These are phyloP conservation scores for Fulmarus glacialis DNA, from an alignment of 2,113 vertebrate species.

Conservation along the genomic window DNA sequence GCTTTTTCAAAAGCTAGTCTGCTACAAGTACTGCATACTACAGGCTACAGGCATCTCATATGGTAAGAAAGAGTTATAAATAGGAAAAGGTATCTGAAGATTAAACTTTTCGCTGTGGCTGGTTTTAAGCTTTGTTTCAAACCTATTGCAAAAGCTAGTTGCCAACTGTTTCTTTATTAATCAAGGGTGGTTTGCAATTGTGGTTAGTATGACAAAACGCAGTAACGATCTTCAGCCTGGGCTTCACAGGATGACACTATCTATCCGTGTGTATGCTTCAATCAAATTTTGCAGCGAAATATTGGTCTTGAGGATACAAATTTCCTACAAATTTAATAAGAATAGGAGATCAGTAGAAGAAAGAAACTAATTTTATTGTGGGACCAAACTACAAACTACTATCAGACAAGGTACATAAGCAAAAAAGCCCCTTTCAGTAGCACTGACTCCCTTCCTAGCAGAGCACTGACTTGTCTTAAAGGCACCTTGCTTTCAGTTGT, in stretches of 20 bases:
- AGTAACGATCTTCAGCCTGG: background rate
- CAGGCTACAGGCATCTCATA: background rate
- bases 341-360: background rate
- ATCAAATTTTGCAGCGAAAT: background rate
- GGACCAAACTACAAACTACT: background rate
- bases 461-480: background rate
- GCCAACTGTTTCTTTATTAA: background rate
- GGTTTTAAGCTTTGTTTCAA: background rate
- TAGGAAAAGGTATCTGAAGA: background rate
- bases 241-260: background rate
- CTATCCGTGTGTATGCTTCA: background rate
- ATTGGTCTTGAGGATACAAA: background rate
- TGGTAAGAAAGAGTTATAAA: accelerated
- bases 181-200: background rate
- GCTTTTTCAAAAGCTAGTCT: background rate
- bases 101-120: background rate
- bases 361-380: background rate
- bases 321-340: background rate
- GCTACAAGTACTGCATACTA: background rate
- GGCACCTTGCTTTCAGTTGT: background rate
- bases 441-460: background rate
- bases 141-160: background rate
- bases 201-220: background rate
- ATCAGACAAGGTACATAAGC: background rate
- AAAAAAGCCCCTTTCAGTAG: background rate